Evolutionary conservation across 2,888 invertebrate species (phyloP).

Genomic region (Ceramica pisi): DNA sequence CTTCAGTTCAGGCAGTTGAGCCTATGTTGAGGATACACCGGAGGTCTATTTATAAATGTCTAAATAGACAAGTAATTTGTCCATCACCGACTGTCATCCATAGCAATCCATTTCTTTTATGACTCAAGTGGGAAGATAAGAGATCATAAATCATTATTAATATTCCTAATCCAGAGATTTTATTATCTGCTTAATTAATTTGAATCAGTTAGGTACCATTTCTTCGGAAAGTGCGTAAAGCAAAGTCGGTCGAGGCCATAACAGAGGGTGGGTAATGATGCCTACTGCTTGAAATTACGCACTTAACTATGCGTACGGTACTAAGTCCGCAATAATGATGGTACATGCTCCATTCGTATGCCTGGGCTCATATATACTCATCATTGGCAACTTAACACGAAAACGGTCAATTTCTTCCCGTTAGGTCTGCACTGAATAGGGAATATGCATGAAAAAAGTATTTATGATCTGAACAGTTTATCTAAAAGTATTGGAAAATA

Average conservation of each 20-base stretch:
- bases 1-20: too few relatives aligned
- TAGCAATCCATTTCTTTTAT: constrained; percentile 31
- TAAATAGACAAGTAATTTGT: constrained; percentile 9
- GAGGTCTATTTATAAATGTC: too few relatives aligned
- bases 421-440: neutral
- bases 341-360: constrained; percentile 5
- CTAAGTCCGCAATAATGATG: constrained; percentile 40
- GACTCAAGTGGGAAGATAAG: constrained; percentile 8
- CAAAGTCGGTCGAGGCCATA: neutral
- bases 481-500: too few relatives aligned
- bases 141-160: constrained; percentile 13
- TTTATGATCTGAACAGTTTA: too few relatives aligned
- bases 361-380: constrained; percentile 10
- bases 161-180: constrained; percentile 10
- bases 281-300: constrained; percentile 40
- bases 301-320: constrained; percentile 44
- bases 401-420: neutral
- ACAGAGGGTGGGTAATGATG: constrained; percentile 36
- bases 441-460: too few relatives aligned
- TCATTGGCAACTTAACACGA: constrained; percentile 14
- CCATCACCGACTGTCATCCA: neutral
- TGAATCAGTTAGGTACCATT: neutral
- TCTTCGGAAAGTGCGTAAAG: neutral
- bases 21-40: too few relatives aligned
- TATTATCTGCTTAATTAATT: constrained; percentile 1